Percentiles rank a stretch among this genome's conserved stretches.
These are phyloP conservation scores for Melitaea cinxia DNA, from an alignment of 1,140 invertebrate genomes.

Conservation along the genomic window DNA sequence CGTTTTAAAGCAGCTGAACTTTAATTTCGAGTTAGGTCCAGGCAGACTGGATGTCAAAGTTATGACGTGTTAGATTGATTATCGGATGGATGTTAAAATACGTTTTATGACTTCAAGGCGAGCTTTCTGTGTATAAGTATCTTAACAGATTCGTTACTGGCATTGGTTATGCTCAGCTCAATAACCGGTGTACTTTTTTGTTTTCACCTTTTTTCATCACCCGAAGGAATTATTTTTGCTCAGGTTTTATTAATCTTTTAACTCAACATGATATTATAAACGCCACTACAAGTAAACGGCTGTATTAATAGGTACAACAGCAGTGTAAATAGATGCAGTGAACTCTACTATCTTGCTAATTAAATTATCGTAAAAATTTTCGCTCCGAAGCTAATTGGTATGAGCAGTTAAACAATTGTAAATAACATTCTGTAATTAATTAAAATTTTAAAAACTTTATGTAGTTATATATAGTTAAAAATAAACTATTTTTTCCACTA, in stretches of 20 bases:
- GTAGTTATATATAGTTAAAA: background rate
- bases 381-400: background rate
- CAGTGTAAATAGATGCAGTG: background rate
- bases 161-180: slow-evolving; percentile 40
- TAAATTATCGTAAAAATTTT: background rate
- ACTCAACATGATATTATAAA: background rate
- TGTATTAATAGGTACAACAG: background rate
- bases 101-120: slow-evolving; percentile 77
- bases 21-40: slow-evolving; percentile 55
- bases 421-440: background rate
- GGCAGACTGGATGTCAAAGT: slow-evolving; percentile 78
- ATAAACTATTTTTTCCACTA: too few species aligned
- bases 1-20: slow-evolving; percentile 34
- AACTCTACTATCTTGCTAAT: background rate
- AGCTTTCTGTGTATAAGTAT: slow-evolving; percentile 64
- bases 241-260: slow-evolving; percentile 10
- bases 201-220: slow-evolving; percentile 18
- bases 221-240: background rate
- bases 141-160: slow-evolving; percentile 70
- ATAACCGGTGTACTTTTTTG: slow-evolving; percentile 21
- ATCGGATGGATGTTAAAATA: slow-evolving; percentile 82
- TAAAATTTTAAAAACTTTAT: background rate
- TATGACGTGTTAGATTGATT: slow-evolving; percentile 83
- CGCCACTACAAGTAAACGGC: slow-evolving; percentile 3
- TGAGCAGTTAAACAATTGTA: too few species aligned